These are phyloP conservation scores for Carcina quercana DNA, from an alignment of 2,888 invertebrate genomes.

Conservation along the genomic window DNA sequence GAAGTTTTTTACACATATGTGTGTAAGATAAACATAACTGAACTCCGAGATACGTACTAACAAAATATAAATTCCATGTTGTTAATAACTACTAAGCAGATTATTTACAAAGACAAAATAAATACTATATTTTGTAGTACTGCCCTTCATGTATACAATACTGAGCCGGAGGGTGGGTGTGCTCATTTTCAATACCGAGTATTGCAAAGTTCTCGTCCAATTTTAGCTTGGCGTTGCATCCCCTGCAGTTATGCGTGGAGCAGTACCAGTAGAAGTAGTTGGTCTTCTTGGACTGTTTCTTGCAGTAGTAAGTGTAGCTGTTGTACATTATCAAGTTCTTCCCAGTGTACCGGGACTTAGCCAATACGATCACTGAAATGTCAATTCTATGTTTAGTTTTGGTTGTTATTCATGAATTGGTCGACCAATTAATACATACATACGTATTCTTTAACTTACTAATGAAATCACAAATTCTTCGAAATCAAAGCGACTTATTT, in stretches of 20 bases:
- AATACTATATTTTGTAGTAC: constrained; percentile 36
- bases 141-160: constrained; percentile 48
- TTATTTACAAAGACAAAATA: too few species aligned
- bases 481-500: too few species aligned
- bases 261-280: constrained; percentile 55
- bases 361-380: constrained; percentile 42
- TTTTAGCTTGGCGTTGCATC: constrained; percentile 52
- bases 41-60: too few species aligned
- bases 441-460: too few species aligned
- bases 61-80: too few species aligned
- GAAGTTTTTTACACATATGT: too few species aligned
- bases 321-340: constrained; percentile 49
- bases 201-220: constrained; percentile 44
- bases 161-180: constrained; percentile 50
- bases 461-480: too few species aligned
- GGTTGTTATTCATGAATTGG: too few species aligned
- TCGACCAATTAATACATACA: too few species aligned
- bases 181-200: constrained; percentile 33
- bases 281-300: constrained; percentile 47
- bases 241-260: constrained; percentile 55
- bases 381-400: too few species aligned
- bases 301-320: constrained; percentile 58
- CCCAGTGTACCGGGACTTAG: constrained; percentile 52
- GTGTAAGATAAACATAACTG: too few species aligned
- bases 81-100: too few species aligned